Conservation (phyloP, 2,113 vertebrate species). For the Archilochus colubris region DNA sequence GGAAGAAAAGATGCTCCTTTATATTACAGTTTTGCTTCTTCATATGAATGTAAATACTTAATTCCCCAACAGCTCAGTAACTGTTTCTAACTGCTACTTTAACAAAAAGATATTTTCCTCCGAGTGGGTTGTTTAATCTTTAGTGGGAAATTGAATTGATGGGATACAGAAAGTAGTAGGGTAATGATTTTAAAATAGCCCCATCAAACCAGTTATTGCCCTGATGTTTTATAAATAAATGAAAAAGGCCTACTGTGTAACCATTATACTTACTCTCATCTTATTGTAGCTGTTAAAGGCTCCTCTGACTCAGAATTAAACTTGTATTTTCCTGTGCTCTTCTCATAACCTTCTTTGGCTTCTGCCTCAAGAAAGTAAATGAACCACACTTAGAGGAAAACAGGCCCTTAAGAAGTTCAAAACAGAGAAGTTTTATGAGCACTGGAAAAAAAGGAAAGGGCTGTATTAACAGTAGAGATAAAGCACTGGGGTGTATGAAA, state of each 20-base stretch:
- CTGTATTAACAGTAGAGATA: background rate
- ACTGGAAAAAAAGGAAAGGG: background rate
- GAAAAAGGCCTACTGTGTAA: conserved; percentile 22
- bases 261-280: conserved; percentile 9
- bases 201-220: conserved; percentile 29
- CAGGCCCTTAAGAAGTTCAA: background rate
- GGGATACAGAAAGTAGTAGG: conserved; percentile 9
- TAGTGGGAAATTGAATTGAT: conserved; percentile 16
- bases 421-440: background rate
- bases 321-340: background rate
- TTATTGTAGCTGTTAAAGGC: background rate
- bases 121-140: conserved; percentile 10
- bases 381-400: background rate
- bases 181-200: conserved; percentile 50
- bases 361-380: background rate
- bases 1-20: conserved; percentile 6
- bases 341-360: background rate
- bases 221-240: conserved; percentile 19
- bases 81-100: background rate
- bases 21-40: background rate
- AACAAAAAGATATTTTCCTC: conserved; percentile 40
- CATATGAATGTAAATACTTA: background rate
- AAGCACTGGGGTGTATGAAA: background rate
- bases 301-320: background rate
- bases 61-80: conserved; percentile 23